Conservation (phyloP, 2,888 invertebrate genomes). For the Chydorus sphaericus region DNA sequence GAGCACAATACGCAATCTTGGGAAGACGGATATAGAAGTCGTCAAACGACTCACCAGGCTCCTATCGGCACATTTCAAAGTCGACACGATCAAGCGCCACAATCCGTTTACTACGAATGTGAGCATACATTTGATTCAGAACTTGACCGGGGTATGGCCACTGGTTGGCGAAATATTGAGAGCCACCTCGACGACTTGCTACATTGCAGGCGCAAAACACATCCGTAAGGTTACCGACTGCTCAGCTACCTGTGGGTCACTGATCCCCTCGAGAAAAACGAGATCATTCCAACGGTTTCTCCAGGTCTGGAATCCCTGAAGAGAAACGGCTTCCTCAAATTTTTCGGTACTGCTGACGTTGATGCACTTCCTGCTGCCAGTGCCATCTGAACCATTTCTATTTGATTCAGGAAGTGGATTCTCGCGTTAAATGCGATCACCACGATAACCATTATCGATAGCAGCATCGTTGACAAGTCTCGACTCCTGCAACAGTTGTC, state of each 20-base stretch:
- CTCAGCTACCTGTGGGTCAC: neutral
- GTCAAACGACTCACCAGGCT: constrained; percentile 2
- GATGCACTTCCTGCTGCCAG: no score
- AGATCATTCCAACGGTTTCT: no score
- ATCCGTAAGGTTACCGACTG: neutral
- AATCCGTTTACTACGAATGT: neutral
- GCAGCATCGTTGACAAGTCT: no score
- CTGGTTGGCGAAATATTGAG: neutral
- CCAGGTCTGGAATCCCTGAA: no score
- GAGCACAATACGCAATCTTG: neutral
- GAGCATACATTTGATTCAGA: neutral
- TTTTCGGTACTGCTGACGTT: no score
- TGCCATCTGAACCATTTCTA: no score
- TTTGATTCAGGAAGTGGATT: no score
- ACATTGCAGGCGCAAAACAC: neutral
- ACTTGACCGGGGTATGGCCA: neutral
- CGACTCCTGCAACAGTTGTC: no score
- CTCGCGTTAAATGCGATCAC: no score
- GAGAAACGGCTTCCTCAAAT: no score
- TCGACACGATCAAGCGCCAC: neutral
- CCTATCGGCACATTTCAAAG: neutral
- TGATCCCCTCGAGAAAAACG: no score
- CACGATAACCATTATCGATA: no score
- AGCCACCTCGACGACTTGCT: neutral
- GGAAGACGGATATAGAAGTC: neutral